A percentile compares a stretch with the other conserved stretches of the same genome.
Conservation (phyloP, 2,797 vertebrate genomes). For the Pelochelys cantorii region DNA sequence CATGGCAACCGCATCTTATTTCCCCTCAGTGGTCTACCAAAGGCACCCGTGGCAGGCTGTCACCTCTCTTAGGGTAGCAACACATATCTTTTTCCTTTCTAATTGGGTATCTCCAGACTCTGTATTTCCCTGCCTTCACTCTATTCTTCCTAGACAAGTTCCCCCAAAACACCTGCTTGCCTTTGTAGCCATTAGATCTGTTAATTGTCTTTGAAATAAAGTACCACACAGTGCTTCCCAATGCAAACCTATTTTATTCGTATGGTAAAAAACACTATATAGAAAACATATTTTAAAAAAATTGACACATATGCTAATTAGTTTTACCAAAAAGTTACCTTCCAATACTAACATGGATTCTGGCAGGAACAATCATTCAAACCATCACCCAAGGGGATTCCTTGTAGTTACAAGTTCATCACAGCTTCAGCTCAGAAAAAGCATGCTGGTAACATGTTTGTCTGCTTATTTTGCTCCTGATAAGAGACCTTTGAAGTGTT, state of each 20-base stretch:
- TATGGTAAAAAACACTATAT: neutral
- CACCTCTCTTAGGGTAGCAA: neutral
- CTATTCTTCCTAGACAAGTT: neutral
- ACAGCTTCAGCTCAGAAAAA: neutral
- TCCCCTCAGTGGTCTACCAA: neutral
- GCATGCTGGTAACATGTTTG: neutral
- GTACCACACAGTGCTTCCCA: neutral
- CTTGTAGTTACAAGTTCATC: neutral
- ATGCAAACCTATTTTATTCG: neutral
- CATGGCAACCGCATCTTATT: neutral
- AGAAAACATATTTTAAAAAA: neutral
- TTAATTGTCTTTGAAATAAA: no score
- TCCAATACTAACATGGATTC: neutral
- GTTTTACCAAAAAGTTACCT: neutral
- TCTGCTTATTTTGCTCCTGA: no score
- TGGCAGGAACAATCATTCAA: neutral
- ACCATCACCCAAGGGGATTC: neutral
- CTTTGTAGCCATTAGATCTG: no score
- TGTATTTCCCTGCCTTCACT: neutral
- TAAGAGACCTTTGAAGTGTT: no score
- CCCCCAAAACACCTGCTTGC: neutral
- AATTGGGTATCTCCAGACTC: neutral
- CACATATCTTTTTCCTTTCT: neutral
- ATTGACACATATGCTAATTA: neutral
- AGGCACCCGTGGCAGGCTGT: neutral